Conservation (phyloP, 2,888 invertebrate species). For the Lymantria monacha region DNA sequence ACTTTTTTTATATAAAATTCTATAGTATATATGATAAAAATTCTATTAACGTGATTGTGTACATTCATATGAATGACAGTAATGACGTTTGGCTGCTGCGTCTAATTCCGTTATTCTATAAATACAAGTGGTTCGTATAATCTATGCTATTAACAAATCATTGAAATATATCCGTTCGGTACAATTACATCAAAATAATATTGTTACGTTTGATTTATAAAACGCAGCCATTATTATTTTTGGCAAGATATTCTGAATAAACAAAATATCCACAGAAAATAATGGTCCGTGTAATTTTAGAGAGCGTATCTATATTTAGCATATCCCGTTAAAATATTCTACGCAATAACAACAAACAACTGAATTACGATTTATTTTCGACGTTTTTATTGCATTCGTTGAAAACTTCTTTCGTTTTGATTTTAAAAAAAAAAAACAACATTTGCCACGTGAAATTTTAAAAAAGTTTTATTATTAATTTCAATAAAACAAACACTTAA, state of each 20-base stretch:
- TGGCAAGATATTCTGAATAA: slow-evolving; percentile 27
- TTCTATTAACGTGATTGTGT: no score
- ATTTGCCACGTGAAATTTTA: no score
- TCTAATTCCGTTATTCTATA: slow-evolving; percentile 56
- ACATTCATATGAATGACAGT: no score
- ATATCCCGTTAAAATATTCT: neutral
- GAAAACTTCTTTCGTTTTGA: neutral
- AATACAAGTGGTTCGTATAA: slow-evolving; percentile 43
- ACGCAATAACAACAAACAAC: slow-evolving; percentile 6
- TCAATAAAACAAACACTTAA: no score
- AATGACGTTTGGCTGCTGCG: slow-evolving; percentile 44
- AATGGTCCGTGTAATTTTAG: neutral
- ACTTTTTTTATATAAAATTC: no score
- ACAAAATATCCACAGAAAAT: slow-evolving; percentile 17
- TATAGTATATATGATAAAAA: no score
- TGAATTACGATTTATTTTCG: slow-evolving; percentile 3
- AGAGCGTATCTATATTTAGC: neutral
- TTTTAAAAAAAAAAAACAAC: neutral
- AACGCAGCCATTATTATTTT: slow-evolving; percentile 29
- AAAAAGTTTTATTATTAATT: no score
- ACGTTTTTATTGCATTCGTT: neutral
- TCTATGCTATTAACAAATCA: slow-evolving; percentile 29
- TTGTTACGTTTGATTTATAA: slow-evolving; percentile 22
- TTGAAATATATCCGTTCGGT: slow-evolving; percentile 26
- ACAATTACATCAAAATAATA: slow-evolving; percentile 30